A percentile compares a stretch with the other conserved stretches of the same genome.
Evolutionary conservation across 2,888 invertebrate genomes (phyloP).

Genomic region (Coenonympha arcania): DNA sequence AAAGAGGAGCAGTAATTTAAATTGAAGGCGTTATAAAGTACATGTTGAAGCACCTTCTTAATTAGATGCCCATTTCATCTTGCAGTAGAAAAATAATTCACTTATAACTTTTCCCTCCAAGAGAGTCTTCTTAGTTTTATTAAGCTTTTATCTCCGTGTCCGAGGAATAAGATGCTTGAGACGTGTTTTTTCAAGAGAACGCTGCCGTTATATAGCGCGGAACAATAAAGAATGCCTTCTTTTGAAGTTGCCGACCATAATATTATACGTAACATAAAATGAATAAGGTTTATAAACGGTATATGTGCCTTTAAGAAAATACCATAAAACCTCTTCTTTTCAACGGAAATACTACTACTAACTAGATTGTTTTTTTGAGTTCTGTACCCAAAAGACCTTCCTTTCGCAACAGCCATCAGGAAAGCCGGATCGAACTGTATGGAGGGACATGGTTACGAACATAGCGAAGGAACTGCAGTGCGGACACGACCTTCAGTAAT

Average conservation of each 20-base stretch:
- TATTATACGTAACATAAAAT: background rate
- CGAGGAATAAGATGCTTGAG: background rate
- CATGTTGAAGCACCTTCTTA: background rate
- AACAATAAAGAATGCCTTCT: background rate
- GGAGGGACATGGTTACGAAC: too few relatives aligned
- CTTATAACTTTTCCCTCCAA: background rate
- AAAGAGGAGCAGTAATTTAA: background rate
- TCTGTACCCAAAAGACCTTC: too few relatives aligned
- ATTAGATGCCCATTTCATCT: background rate
- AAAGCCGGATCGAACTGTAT: too few relatives aligned
- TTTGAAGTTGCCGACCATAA: background rate
- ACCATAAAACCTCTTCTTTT: too few relatives aligned
- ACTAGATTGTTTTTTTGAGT: too few relatives aligned
- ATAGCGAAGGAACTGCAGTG: too few relatives aligned
- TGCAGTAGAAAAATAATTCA: background rate
- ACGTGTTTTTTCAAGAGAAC: background rate
- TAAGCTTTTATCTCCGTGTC: constrained; percentile 3
- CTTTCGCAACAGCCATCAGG: too few relatives aligned
- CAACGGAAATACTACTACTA: too few relatives aligned
- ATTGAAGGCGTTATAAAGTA: background rate
- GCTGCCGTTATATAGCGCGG: background rate
- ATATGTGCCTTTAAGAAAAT: too few relatives aligned
- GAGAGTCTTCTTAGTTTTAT: constrained; percentile 4
- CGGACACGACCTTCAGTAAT: too few relatives aligned
- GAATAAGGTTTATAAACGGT: background rate